These are phyloP conservation scores for Hartigia nigra DNA, from an alignment of 2,888 invertebrate species.

Conservation along the genomic window DNA sequence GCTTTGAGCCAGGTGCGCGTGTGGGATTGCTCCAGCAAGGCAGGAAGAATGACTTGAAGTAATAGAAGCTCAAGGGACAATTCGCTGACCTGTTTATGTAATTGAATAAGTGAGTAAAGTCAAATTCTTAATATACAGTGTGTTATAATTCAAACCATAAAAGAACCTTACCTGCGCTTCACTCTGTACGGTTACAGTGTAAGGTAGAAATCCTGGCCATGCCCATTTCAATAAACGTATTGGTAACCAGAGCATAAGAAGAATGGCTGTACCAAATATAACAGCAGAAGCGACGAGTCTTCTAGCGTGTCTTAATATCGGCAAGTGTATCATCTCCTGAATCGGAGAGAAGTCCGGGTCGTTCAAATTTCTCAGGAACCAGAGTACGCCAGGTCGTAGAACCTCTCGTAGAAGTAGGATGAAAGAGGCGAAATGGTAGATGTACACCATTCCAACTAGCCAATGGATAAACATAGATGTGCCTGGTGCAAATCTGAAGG, in stretches of 20 bases:
- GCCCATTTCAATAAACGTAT: slow-evolving; percentile 84
- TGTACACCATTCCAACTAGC: slow-evolving; percentile 99
- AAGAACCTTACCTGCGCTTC: slow-evolving; percentile 76
- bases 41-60: slow-evolving; percentile 94
- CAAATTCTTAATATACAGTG: not conserved
- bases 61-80: slow-evolving; percentile 91
- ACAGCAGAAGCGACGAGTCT: slow-evolving; percentile 93
- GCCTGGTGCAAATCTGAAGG: slow-evolving; percentile 91
- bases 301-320: slow-evolving; percentile 90
- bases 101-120: slow-evolving; percentile 11
- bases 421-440: slow-evolving; percentile 99
- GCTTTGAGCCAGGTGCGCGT: slow-evolving; percentile 94
- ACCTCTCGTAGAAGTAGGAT: slow-evolving; percentile 93
- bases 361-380: slow-evolving; percentile 98
- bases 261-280: slow-evolving; percentile 94
- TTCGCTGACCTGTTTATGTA: slow-evolving; percentile 79
- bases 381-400: slow-evolving; percentile 94
- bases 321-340: slow-evolving; percentile 98
- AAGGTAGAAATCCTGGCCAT: slow-evolving; percentile 92
- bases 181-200: slow-evolving; percentile 86
- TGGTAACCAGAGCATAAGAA: slow-evolving; percentile 96
- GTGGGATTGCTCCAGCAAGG: slow-evolving; percentile 95
- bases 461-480: slow-evolving; percentile 99
- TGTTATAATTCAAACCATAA: not conserved
- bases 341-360: slow-evolving; percentile 99